phyloP scores from a whole-genome alignment of 1,140 invertebrate genomes.

The Papilio xuthus region DNA sequence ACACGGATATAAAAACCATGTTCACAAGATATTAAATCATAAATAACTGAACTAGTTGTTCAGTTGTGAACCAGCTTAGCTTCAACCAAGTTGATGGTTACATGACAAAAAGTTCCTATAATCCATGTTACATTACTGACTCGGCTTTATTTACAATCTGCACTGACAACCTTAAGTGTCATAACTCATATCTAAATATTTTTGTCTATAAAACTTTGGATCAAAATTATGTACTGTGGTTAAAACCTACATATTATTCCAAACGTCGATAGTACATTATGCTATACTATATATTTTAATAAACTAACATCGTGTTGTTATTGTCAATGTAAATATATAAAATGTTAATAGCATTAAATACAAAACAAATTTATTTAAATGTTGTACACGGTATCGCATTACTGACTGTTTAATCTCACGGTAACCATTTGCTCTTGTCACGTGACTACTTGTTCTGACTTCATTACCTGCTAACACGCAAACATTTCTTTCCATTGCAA shows the following conservation, averaged over 20 bases:
- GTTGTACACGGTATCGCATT: constrained; percentile 15
- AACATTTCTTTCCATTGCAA: constrained; percentile 30
- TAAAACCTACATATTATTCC: background rate
- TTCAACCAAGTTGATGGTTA: too few relatives aligned
- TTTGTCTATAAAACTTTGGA: too few relatives aligned
- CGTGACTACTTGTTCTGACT: constrained; percentile 30
- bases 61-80: too few relatives aligned
- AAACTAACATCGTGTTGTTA: background rate
- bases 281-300: background rate
- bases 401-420: constrained; percentile 27
- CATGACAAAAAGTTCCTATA: too few relatives aligned
- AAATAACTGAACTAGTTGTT: too few relatives aligned
- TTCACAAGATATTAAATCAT: too few relatives aligned
- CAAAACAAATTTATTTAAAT: constrained; percentile 23
- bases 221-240: background rate
- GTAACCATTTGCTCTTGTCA: constrained; percentile 35
- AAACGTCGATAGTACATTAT: background rate
- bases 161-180: too few relatives aligned
- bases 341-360: constrained; percentile 20
- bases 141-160: too few relatives aligned
- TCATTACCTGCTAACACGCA: constrained; percentile 32
- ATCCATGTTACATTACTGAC: too few relatives aligned
- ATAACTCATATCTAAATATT: too few relatives aligned
- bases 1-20: too few relatives aligned
- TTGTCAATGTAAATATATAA: constrained; percentile 1